Evolutionary conservation across 2,797 vertebrate species (phyloP).

Genomic region (Sus cebifrons): DNA sequence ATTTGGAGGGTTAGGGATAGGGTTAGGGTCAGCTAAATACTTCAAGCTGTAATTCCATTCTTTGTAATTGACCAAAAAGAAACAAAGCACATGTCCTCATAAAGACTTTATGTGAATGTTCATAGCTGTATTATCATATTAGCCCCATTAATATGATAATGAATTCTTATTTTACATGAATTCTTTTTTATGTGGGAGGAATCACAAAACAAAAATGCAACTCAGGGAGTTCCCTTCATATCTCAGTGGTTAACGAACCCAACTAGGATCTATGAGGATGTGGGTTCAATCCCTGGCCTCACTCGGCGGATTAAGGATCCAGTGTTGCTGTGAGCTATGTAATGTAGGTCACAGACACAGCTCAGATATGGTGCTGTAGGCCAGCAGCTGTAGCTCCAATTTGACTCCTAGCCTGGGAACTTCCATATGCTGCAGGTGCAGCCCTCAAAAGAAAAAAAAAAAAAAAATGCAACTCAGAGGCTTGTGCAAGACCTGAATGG

Average conservation of each 20-base stretch:
- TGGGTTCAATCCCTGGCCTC: too few species aligned
- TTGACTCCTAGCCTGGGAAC: too few species aligned
- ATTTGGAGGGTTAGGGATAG: too few species aligned
- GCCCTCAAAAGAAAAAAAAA: too few species aligned
- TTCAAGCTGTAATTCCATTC: slow-evolving; percentile 39
- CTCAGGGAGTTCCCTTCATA: background rate
- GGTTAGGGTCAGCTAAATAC: background rate
- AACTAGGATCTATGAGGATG: too few species aligned
- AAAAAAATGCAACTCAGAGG: slow-evolving; percentile 35
- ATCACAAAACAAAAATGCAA: slow-evolving; percentile 60
- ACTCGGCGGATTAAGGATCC: too few species aligned
- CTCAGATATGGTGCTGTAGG: too few species aligned
- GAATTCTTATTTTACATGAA: slow-evolving; percentile 5
- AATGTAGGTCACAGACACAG: too few species aligned
- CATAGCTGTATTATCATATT: background rate
- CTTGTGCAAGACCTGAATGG: background rate
- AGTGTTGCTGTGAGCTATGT: too few species aligned
- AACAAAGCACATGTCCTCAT: background rate
- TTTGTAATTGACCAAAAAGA: background rate
- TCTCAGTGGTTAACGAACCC: too few species aligned
- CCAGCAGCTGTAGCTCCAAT: too few species aligned
- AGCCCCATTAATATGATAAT: background rate
- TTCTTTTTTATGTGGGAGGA: slow-evolving; percentile 23
- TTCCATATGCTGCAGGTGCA: too few species aligned
- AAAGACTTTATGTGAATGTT: background rate